Percentiles rank a stretch among this genome's conserved stretches.
Conservation (phyloP, 2,888 invertebrate species). For the Caenorhabditis sp. region DNA sequence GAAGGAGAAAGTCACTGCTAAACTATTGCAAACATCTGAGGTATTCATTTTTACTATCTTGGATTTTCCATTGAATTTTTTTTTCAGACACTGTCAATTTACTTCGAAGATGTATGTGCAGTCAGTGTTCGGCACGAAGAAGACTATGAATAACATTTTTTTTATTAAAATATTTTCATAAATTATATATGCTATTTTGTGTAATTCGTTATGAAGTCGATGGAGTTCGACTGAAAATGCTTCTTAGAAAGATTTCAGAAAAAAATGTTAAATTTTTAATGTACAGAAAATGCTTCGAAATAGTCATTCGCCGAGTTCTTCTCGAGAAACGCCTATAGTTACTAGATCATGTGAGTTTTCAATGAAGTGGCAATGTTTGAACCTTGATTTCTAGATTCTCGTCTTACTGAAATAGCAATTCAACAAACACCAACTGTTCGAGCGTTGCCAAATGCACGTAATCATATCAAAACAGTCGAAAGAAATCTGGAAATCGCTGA, state of each 20-base stretch:
- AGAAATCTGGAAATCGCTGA: constrained; percentile 21
- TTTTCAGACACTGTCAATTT: constrained; percentile 32
- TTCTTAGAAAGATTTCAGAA: neutral
- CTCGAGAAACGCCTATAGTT: constrained; percentile 18
- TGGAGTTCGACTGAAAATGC: constrained; percentile 22
- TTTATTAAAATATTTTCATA: neutral
- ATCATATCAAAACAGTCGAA: constrained; percentile 12
- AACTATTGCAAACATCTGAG: constrained; percentile 28
- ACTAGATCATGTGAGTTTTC: constrained; percentile 26
- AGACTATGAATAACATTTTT: constrained; percentile 40
- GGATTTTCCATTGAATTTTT: neutral
- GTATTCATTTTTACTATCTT: too few species aligned
- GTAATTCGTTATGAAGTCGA: constrained; percentile 7
- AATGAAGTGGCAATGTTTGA: too few species aligned
- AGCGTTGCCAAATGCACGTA: constrained; percentile 14
- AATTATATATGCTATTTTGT: constrained; percentile 3
- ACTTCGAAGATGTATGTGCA: constrained; percentile 56
- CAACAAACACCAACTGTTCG: neutral
- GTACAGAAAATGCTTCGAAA: constrained; percentile 20
- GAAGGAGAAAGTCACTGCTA: constrained; percentile 23
- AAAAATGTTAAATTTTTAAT: neutral
- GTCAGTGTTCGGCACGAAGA: constrained; percentile 38
- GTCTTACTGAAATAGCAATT: neutral
- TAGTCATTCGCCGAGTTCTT: constrained; percentile 15
- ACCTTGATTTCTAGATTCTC: neutral